phyloP scores from a whole-genome alignment of 2,797 vertebrate genomes.

The Syndactyla subalaris region DNA sequence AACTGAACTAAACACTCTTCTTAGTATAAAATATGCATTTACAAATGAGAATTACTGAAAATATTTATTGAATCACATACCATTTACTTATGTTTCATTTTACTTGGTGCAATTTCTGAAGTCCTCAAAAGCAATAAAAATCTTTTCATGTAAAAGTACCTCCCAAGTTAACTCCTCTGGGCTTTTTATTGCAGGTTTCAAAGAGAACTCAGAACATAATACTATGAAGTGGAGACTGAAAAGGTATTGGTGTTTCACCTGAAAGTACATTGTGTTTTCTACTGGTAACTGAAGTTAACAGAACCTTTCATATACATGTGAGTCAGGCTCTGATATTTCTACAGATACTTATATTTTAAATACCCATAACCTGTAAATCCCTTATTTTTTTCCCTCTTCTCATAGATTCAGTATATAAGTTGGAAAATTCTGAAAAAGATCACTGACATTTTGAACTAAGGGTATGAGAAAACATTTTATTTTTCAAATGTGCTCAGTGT shows the following conservation, averaged over 20 bases:
- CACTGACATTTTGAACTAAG: background rate
- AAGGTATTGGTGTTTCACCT: background rate
- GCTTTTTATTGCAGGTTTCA: background rate
- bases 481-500: background rate
- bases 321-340: background rate
- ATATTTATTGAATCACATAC: background rate
- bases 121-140: background rate
- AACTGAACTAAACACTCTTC: background rate
- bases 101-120: background rate
- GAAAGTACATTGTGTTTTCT: background rate
- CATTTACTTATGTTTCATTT: background rate
- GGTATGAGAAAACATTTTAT: background rate
- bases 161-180: background rate
- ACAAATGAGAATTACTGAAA: background rate
- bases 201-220: background rate
- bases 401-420: accelerated
- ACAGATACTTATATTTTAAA: background rate
- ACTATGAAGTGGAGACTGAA: background rate
- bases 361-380: background rate
- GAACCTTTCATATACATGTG: background rate
- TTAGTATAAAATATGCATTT: background rate
- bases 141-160: background rate
- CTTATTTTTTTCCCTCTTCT: background rate
- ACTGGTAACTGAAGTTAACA: background rate
- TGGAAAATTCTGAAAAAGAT: background rate